Conservation (phyloP, 2,888 invertebrate species). For the Callinectes sapidus region DNA sequence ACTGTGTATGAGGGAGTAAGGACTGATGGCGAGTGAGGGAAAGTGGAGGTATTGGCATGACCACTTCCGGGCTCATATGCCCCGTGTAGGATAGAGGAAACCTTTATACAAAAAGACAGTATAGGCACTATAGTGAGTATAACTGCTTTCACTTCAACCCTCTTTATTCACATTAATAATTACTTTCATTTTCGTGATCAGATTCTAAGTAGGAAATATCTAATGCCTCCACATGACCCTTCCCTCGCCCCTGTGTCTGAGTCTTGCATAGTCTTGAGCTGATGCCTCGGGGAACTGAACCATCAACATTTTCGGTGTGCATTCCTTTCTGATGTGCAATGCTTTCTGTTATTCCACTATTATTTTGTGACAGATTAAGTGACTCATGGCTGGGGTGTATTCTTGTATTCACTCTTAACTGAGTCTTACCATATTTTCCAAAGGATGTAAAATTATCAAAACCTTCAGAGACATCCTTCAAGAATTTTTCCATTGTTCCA, state of each 20-base stretch:
- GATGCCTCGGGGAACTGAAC: conserved; percentile 28
- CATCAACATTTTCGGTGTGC: not conserved
- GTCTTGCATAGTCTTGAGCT: conserved; percentile 55
- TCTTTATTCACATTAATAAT: not conserved
- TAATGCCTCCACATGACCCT: conserved; percentile 60
- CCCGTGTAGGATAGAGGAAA: no score
- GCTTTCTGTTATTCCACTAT: conserved; percentile 12
- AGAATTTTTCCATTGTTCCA: conserved; percentile 53
- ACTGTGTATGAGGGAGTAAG: no score
- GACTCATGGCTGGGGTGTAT: conserved; percentile 53
- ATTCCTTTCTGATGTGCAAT: not conserved
- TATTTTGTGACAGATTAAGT: not conserved
- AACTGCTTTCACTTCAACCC: no score
- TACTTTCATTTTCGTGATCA: conserved; percentile 53
- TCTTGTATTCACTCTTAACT: conserved; percentile 45
- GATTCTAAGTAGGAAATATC: conserved; percentile 52
- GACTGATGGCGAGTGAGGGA: no score
- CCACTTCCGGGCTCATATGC: no score
- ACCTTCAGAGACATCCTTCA: conserved; percentile 61
- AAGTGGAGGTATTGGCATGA: no score
- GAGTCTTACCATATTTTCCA: conserved; percentile 66
- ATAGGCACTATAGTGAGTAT: no score
- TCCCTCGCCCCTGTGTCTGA: conserved; percentile 62
- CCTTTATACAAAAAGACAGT: no score
- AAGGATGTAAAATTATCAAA: conserved; percentile 58